Conservation (phyloP, 2,888 invertebrate species). For the Phrixothrix hirtus region DNA sequence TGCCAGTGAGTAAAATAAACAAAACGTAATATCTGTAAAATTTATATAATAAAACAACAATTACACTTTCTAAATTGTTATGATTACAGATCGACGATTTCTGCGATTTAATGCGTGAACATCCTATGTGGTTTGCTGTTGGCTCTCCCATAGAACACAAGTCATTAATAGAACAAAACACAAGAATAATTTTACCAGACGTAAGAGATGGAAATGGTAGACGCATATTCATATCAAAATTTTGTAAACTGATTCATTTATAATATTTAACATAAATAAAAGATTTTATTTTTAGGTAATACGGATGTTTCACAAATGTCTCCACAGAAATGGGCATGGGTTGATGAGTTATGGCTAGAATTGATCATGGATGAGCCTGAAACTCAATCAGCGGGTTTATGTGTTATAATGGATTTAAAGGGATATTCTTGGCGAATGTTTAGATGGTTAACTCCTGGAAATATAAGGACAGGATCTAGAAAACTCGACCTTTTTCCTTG, state of each 20-base stretch:
- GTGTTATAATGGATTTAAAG: conserved; percentile 50
- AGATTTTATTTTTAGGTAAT: conserved; percentile 7
- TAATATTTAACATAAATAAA: not conserved
- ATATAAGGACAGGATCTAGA: conserved; percentile 41
- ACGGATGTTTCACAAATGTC: conserved; percentile 24
- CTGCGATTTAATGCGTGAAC: conserved; percentile 45
- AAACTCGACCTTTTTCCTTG: conserved; percentile 45
- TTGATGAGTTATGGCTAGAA: conserved; percentile 50
- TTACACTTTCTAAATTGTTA: too few species aligned
- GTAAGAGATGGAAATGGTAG: conserved; percentile 49
- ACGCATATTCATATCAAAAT: conserved; percentile 43
- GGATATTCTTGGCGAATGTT: conserved; percentile 44
- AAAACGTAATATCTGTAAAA: too few species aligned
- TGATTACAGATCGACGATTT: conserved; percentile 48
- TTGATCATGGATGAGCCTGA: conserved; percentile 46
- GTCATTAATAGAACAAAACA: conserved; percentile 46
- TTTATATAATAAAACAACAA: too few species aligned
- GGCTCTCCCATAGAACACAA: conserved; percentile 41
- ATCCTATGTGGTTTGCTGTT: conserved; percentile 50
- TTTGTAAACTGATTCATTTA: conserved; percentile 16
- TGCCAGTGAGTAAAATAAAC: too few species aligned
- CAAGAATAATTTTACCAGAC: conserved; percentile 44
- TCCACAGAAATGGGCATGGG: conserved; percentile 30
- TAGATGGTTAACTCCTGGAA: conserved; percentile 50
- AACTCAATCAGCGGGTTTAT: conserved; percentile 49